These are phyloP conservation scores for Eupithecia tripunctaria DNA, from an alignment of 2,888 invertebrate genomes.

Conservation along the genomic window DNA sequence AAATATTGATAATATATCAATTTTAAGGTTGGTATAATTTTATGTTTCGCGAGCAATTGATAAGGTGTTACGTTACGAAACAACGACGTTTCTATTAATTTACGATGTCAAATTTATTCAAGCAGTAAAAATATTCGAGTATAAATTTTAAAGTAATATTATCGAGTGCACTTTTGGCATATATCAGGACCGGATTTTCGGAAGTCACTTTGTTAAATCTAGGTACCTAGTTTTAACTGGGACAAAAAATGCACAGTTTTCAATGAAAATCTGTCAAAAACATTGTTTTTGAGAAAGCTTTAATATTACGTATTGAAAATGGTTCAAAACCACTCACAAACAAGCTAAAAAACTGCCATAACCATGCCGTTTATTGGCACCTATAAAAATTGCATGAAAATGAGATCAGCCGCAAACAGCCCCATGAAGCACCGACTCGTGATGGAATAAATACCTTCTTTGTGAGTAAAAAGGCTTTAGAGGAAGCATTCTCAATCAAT, in stretches of 20 bases:
- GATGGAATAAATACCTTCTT: slow-evolving; percentile 30
- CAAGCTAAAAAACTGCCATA: background rate
- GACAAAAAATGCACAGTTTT: background rate
- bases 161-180: background rate
- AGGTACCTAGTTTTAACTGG: background rate
- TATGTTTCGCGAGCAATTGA: slow-evolving; percentile 38
- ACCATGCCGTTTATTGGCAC: background rate
- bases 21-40: slow-evolving; percentile 40
- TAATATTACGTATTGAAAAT: background rate
- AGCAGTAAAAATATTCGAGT: background rate
- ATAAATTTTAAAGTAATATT: background rate
- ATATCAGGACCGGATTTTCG: background rate
- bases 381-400: slow-evolving; percentile 8
- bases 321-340: background rate
- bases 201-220: background rate
- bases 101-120: slow-evolving; percentile 23
- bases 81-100: slow-evolving; percentile 30
- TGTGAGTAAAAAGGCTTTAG: slow-evolving; percentile 19
- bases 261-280: background rate
- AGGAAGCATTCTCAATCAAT: slow-evolving; percentile 38
- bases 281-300: background rate
- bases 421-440: slow-evolving; percentile 14
- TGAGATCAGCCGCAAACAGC: slow-evolving; percentile 1
- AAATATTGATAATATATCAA: slow-evolving; percentile 37
- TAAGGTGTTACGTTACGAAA: slow-evolving; percentile 37